Conservation (phyloP, 30 jellyfish, hydroid and myxozoan species). For the Hydractinia symbiolongicarpus region DNA sequence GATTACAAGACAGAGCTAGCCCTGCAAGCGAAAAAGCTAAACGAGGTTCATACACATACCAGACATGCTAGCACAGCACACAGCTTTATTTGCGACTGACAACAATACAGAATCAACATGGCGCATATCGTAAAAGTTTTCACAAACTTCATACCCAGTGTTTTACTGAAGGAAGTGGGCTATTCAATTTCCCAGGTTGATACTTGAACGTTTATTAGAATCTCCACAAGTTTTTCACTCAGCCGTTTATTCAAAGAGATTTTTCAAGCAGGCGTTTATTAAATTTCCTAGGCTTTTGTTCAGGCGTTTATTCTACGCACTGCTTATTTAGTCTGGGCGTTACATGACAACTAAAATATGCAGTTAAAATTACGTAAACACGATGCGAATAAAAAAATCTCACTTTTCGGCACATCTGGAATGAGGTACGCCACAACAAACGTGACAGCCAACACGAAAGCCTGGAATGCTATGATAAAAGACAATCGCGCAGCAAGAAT, state of each 20-base stretch:
- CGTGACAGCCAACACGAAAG: slow-evolving; percentile 62
- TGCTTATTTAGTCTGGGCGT: no score
- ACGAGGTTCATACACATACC: no score
- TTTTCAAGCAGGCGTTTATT: no score
- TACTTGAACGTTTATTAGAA: no score
- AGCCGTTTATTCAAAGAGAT: not conserved
- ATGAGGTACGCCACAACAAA: slow-evolving; percentile 59
- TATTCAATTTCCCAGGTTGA: no score
- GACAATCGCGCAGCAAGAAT: slow-evolving; percentile 81
- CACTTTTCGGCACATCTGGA: slow-evolving; percentile 87
- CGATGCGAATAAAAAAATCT: not conserved
- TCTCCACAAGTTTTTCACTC: not conserved
- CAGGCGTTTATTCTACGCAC: no score
- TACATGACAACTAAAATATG: no score
- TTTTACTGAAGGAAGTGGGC: no score
- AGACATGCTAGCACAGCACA: not conserved
- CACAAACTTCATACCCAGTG: no score
- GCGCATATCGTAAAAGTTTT: no score
- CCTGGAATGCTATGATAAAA: slow-evolving; percentile 87
- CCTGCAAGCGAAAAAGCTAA: not conserved
- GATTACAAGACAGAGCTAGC: not conserved
- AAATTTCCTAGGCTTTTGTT: no score
- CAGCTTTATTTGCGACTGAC: not conserved
- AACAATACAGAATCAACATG: no score
- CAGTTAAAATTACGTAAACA: not conserved